Base-by-base conservation (phyloP, 2,113 vertebrate species). In the Stigmatopora argus region DNA sequence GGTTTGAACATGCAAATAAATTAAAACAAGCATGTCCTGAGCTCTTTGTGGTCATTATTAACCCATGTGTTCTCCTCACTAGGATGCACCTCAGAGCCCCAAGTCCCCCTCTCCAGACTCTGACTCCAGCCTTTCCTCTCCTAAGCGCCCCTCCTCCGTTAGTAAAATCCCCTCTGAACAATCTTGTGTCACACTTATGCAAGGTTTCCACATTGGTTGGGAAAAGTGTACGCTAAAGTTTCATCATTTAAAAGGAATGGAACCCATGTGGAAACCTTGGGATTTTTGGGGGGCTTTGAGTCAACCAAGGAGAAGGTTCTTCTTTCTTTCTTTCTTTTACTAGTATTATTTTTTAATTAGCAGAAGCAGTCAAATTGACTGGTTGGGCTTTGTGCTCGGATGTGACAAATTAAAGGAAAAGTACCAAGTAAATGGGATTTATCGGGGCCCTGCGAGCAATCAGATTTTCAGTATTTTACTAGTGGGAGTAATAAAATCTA, bases 111-210 rank as follows among this genome's bases (percentile, higher is more conserved):
- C 92, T 81, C 88, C 92, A 64, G 95, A 96, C 85, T 92, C 92
- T 56, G 95, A 96, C 49, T 91, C 89, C 67, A 89, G 92, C 85
- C 92, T 92, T 81, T 92, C 93, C 21, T 96, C 95, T 85, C 93
- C 94, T 85, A 95, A 93, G 89, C 90, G 91, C 82, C 93, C 94
- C 67, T 72, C 89, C 86, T 93, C 93, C 80, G 96, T 98, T 87
- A 95, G 96, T 98, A 93, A 90, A 55, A 31, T 9, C 21, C 68
- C 44, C 17, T 64, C 72, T 48, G 13, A 56, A 15, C 13, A 56
- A 56, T 31, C 12, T 56, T 31, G 23, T 17, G 21, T 14, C 6
- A 56, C 13, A 14, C 49, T 61, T 18, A 51, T 58, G 62, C 71
- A 77, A 70, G 51, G 51, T 75, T 86, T 62, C 72, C 77, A 52